Conservation (phyloP, 2,888 invertebrate genomes). For the Eulithis testata region DNA sequence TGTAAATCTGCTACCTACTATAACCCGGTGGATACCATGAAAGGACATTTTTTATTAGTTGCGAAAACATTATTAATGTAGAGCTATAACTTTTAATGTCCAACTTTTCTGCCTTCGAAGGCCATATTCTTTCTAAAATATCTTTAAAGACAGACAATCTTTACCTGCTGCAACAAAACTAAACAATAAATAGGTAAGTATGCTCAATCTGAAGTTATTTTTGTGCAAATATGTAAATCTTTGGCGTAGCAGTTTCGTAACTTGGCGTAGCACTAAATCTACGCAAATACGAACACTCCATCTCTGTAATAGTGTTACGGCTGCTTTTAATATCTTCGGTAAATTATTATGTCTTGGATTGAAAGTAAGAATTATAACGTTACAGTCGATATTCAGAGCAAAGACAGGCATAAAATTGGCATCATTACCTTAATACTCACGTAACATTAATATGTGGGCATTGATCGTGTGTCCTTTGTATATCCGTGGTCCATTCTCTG, state of each 20-base stretch:
- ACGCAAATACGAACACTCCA: no score
- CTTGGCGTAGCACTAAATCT: conserved; percentile 2
- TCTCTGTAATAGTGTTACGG: no score
- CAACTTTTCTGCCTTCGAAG: conserved; percentile 5
- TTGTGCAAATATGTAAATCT: not conserved
- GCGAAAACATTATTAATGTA: conserved; percentile 29
- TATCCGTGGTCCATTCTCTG: conserved; percentile 57
- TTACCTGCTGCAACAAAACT: no score
- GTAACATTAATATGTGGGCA: conserved; percentile 41
- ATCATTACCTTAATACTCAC: conserved; percentile 44
- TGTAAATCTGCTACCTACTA: conserved; percentile 39
- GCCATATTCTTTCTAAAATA: not conserved
- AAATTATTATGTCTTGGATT: not conserved
- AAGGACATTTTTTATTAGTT: conserved; percentile 48
- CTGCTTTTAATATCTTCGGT: not conserved
- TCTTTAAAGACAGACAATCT: not conserved
- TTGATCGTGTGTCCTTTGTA: conserved; percentile 51
- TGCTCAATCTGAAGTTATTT: no score
- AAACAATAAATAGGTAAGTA: no score
- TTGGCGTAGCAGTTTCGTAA: conserved; percentile 16
- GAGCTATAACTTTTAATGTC: conserved; percentile 33
- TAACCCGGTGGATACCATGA: conserved; percentile 41
- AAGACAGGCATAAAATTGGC: conserved; percentile 63
- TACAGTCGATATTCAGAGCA: conserved; percentile 25
- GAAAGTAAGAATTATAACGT: conserved; percentile 27